Percentiles rank a stretch among this genome's conserved stretches.
Conservation (phyloP, 1,140 invertebrate species). For the Scaptomyza montana region DNA sequence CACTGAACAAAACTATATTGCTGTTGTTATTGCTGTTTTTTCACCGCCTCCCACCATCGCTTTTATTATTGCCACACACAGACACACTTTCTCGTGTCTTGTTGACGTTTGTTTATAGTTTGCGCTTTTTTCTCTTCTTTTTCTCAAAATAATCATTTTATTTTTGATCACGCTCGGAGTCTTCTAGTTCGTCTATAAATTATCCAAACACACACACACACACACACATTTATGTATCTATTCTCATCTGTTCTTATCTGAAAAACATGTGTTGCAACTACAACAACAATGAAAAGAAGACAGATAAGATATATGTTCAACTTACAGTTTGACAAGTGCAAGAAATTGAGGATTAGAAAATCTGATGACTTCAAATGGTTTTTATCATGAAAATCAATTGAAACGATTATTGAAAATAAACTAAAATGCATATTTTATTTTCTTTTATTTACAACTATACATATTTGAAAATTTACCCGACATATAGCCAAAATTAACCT, state of each 20-base stretch:
- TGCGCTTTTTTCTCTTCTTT: slow-evolving; percentile 32
- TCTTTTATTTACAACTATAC: too few relatives aligned
- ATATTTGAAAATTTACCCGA: too few relatives aligned
- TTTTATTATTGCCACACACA: not conserved
- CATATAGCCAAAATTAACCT: not conserved
- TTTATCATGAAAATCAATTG: too few relatives aligned
- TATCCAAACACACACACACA: slow-evolving; percentile 49
- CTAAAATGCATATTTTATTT: too few relatives aligned
- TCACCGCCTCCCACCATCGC: not conserved
- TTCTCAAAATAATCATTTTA: slow-evolving; percentile 70
- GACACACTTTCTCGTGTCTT: not conserved
- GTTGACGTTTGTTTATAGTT: slow-evolving; percentile 70
- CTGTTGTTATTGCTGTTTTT: slow-evolving; percentile 1
- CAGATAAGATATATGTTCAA: slow-evolving; percentile 8
- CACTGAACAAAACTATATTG: slow-evolving; percentile 12
- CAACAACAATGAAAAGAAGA: not conserved
- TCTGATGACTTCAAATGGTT: too few relatives aligned
- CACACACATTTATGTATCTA: not conserved
- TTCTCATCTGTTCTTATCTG: slow-evolving; percentile 19
- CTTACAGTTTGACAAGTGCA: not conserved
- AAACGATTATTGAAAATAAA: too few relatives aligned
- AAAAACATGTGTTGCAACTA: slow-evolving; percentile 35
- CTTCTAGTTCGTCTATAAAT: slow-evolving; percentile 49
- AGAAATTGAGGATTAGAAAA: not conserved
- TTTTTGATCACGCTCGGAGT: slow-evolving; percentile 54